These are phyloP conservation scores for Drosophila paramelanica DNA, from an alignment of 2,888 invertebrate species.

Conservation along the genomic window DNA sequence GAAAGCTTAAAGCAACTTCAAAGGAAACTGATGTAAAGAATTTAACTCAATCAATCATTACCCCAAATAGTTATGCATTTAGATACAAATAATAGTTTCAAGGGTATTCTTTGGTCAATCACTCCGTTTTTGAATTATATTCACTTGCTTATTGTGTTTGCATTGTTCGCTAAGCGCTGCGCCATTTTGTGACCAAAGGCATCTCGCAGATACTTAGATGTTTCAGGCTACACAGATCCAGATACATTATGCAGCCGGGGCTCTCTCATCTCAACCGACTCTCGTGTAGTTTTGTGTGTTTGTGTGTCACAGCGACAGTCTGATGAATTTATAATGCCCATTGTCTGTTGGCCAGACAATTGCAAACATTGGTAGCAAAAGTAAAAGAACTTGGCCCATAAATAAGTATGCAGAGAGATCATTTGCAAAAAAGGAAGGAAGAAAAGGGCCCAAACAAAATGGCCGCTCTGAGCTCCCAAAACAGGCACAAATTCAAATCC, in stretches of 20 bases:
- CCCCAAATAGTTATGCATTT: too few relatives aligned
- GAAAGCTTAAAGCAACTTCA: too few relatives aligned
- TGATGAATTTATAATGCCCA: slow-evolving; percentile 80
- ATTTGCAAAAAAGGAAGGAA: slow-evolving; percentile 33
- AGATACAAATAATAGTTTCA: too few relatives aligned
- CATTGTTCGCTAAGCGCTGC: slow-evolving; percentile 76
- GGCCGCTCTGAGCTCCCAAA: slow-evolving; percentile 28
- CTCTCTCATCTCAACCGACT: slow-evolving; percentile 11
- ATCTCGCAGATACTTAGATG: slow-evolving; percentile 66
- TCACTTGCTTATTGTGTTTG: slow-evolving; percentile 49
- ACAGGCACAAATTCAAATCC: slow-evolving; percentile 5
- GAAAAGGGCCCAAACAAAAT: slow-evolving; percentile 50
- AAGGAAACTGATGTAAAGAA: too few relatives aligned
- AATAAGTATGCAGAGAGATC: slow-evolving; percentile 51
- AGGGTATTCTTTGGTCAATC: slow-evolving; percentile 8
- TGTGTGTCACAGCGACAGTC: slow-evolving; percentile 64
- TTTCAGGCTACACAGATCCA: slow-evolving; percentile 40
- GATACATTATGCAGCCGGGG: slow-evolving; percentile 72
- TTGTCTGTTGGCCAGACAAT: slow-evolving; percentile 74
- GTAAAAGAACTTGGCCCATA: slow-evolving; percentile 60
- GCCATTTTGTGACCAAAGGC: slow-evolving; percentile 75
- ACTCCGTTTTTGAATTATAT: not conserved
- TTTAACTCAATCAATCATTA: too few relatives aligned
- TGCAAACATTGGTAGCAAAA: slow-evolving; percentile 65
- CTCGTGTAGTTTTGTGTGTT: slow-evolving; percentile 28